A percentile compares a stretch with the other conserved stretches of the same genome.
Evolutionary conservation across 2,888 invertebrate species (phyloP).

Genomic region (Exephanes ischioxanthus): DNA sequence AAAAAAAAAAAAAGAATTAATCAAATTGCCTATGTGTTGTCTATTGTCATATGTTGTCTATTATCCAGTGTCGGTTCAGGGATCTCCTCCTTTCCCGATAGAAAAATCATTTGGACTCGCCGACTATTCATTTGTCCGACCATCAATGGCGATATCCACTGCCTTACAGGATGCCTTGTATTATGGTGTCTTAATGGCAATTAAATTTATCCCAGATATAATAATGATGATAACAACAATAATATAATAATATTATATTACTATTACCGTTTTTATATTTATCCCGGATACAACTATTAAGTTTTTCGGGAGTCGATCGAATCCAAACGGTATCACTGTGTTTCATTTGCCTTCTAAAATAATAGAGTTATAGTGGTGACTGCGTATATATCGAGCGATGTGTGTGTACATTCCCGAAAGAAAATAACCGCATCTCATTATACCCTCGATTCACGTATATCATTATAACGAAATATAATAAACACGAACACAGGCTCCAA

Average conservation of each 20-base stretch:
- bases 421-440: conserved; percentile 59
- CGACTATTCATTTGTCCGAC: background rate
- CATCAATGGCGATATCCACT: background rate
- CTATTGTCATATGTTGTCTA: conserved; percentile 11
- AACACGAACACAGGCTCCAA: conserved; percentile 7
- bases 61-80: conserved; percentile 39
- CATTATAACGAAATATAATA: conserved; percentile 22
- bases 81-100: conserved; percentile 19
- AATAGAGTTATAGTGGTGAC: conserved; percentile 34
- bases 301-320: background rate
- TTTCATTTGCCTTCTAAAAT: conserved; percentile 5
- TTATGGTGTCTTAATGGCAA: background rate
- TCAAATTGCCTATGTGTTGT: conserved; percentile 8
- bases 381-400: conserved; percentile 56
- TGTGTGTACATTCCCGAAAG: conserved; percentile 59
- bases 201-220: background rate
- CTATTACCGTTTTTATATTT: background rate
- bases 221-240: background rate
- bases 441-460: conserved; percentile 49
- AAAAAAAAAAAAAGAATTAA: background rate
- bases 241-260: background rate
- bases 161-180: background rate
- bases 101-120: conserved; percentile 41
- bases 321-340: conserved; percentile 28
- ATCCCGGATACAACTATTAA: background rate